Conservation (phyloP, 2,113 vertebrate species). For the Willisornis vidua region DNA sequence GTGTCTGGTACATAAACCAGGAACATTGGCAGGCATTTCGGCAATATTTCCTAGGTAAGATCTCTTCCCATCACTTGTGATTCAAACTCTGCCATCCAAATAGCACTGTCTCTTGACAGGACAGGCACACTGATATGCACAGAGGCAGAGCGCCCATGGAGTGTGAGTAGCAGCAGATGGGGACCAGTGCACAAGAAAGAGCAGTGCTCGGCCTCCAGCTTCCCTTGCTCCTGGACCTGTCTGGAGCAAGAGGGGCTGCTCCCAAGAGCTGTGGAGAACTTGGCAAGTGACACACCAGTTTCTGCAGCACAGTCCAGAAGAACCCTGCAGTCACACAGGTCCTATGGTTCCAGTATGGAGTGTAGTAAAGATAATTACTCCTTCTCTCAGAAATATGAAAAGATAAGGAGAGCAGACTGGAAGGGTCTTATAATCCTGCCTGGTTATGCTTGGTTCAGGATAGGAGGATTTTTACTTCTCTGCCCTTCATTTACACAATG, state of each 20-base stretch:
- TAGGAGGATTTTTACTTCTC: not conserved
- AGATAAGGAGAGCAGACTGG: not conserved
- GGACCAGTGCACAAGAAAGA: not conserved
- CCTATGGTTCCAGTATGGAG: not conserved
- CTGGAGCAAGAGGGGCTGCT: not conserved
- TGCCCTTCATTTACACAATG: not conserved
- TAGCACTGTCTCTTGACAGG: not conserved
- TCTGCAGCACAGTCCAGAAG: not conserved
- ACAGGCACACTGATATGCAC: not conserved
- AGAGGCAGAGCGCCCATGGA: rapidly evolving
- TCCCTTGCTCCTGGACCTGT: not conserved
- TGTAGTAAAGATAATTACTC: not conserved
- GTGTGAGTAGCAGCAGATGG: not conserved
- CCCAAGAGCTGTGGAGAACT: not conserved
- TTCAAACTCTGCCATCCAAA: not conserved
- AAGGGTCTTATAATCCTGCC: not conserved
- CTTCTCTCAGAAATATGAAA: not conserved
- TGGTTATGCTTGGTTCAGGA: not conserved
- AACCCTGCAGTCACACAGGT: not conserved
- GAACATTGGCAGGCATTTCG: not conserved
- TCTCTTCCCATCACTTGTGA: not conserved
- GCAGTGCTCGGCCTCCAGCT: not conserved
- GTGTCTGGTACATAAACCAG: not conserved
- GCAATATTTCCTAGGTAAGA: not conserved
- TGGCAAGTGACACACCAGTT: not conserved